phyloP scores from a whole-genome alignment of 2,888 invertebrate genomes.

The Tuberolachnus salignus region DNA sequence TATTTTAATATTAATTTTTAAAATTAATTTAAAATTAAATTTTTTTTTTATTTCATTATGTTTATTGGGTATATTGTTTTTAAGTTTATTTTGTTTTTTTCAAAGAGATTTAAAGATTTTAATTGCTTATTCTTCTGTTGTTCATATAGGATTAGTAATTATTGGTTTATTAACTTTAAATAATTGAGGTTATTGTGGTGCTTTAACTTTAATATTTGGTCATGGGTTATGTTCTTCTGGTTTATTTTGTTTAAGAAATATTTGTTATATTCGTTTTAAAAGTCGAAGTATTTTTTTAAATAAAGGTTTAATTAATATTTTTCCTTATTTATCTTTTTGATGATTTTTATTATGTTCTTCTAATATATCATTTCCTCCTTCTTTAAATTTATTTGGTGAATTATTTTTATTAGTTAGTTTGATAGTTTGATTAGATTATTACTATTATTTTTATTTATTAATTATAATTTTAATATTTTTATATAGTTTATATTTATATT shows the following conservation, averaged over 20 bases:
- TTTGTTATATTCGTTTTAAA: conserved; percentile 34
- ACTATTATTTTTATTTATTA: conserved; percentile 1
- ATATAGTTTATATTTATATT: conserved; percentile 37
- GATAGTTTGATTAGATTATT: conserved; percentile 24
- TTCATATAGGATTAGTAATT: conserved; percentile 32
- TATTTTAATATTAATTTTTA: conserved; percentile 3
- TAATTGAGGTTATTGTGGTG: conserved; percentile 18
- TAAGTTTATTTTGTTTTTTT: conserved; percentile 22
- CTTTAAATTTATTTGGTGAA: conserved; percentile 42
- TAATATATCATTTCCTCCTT: conserved; percentile 42
- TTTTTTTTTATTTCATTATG: conserved; percentile 7
- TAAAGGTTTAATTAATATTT: conserved; percentile 41
- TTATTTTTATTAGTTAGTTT: conserved; percentile 22
- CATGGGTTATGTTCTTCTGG: conserved; percentile 44
- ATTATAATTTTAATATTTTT: conserved; percentile 33
- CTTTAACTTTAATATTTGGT: conserved; percentile 30
- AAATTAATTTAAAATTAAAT: background rate
- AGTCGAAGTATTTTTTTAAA: conserved; percentile 28
- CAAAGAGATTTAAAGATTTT: conserved; percentile 22
- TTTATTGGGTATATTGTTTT: conserved; percentile 11
- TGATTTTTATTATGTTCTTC: conserved; percentile 41
- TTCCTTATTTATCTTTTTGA: conserved; percentile 36
- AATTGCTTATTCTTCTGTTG: conserved; percentile 37
- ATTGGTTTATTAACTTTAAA: conserved; percentile 20
- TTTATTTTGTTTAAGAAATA: conserved; percentile 37